Conservation (phyloP, 2,888 invertebrate species). For the Calameuta filiformis region DNA sequence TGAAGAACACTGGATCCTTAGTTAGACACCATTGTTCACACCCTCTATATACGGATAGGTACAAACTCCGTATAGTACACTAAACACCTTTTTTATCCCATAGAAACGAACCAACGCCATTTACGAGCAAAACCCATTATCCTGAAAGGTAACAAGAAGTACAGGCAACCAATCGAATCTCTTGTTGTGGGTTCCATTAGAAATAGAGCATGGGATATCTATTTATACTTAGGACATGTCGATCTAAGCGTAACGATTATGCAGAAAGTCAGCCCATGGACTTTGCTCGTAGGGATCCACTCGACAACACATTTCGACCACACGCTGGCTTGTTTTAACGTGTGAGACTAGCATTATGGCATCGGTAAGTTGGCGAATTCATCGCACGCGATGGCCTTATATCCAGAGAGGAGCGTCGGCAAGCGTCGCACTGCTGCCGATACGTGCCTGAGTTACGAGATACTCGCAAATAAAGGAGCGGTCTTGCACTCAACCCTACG, state of each 20-base stretch:
- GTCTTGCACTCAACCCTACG: constrained; percentile 8
- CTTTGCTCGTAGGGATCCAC: not conserved
- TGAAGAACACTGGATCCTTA: not conserved
- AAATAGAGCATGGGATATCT: not conserved
- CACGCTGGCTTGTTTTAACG: not conserved
- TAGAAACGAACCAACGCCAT: not conserved
- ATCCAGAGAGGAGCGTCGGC: constrained; percentile 12
- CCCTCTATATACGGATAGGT: not conserved
- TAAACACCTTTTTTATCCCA: not conserved
- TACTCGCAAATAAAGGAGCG: constrained; percentile 30
- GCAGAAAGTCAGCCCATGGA: not conserved
- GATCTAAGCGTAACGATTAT: not conserved
- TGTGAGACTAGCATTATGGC: not conserved
- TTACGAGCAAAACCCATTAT: not conserved
- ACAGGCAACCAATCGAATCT: not conserved
- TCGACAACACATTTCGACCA: not conserved
- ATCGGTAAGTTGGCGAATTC: constrained; percentile 19
- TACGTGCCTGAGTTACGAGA: constrained; percentile 35
- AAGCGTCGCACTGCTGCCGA: constrained; percentile 35
- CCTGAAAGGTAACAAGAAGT: not conserved
- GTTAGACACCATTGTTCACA: not conserved
- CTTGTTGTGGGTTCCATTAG: not conserved
- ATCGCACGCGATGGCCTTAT: constrained; percentile 26
- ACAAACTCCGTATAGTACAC: not conserved
- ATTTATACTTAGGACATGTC: not conserved